Base-by-base conservation (phyloP, 1,140 invertebrate genomes). In the Ceratosolen solmsi region DNA sequence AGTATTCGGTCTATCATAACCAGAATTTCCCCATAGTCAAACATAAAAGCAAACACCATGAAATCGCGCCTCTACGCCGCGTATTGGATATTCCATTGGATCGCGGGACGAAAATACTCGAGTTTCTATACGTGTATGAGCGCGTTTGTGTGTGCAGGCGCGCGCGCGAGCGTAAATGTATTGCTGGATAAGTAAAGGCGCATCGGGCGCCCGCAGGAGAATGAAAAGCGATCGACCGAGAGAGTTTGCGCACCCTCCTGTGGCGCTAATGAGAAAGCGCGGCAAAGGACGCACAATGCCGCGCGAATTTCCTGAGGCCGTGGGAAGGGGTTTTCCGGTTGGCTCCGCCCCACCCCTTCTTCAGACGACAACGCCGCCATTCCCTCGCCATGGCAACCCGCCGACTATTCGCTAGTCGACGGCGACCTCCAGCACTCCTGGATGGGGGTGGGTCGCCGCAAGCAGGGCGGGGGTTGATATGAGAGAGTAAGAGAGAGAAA, bases 301-400 rank as follows among this genome's bases (percentile, higher is more conserved):
- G 41, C 41, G 41, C 36, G 74, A 30, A 41, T 30, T 60, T 76
- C 33, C 36, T 49, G 71, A 22, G 13, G 49, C 27, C 2, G 3
- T 17, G 27, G n/a, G 46, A 17, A 41, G 38, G 54, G 36, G 17
- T 25, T 75, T 54, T 51, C 22, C 36, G 27, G 75, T 38, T 20
- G 17, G 60, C 22, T 38, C 63, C 20, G 33, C 1, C 60, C 25
- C 30, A 9, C 30, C 2, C 60, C 2, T 46, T 73, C 51, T 17
- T 1, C 49, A 17, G 5, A 0, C 20, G 41, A 9, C 68, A n/a
- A 1, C 27, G 58, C 25, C 77, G 77, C 77, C 77, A 79, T 72
- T 41, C 22, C n/a, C 25, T 73, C 49, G n/a, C 70, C 72, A 75
- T 81, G 72, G 79, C 72, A 75, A 81, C 79, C 58, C 17, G 54